Evolutionary conservation across 1,140 invertebrate genomes (phyloP).

Genomic region (Zaprionus camerounensis): DNA sequence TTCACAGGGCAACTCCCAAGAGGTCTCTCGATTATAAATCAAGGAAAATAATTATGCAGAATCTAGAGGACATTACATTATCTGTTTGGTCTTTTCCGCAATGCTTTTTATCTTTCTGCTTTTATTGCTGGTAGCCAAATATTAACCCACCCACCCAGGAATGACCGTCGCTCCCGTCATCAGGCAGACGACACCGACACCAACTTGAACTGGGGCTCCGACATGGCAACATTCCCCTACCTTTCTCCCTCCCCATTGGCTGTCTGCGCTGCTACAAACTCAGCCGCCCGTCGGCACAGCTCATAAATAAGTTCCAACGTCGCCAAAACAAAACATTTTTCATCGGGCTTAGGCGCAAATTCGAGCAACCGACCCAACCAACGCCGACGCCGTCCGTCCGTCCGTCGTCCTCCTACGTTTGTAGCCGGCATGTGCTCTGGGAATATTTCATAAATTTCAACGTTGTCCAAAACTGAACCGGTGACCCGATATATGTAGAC

Average conservation of each 20-base stretch:
- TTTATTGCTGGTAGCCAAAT: slow-evolving; percentile 68
- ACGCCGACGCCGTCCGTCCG: slow-evolving; percentile 4
- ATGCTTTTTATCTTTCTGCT: slow-evolving; percentile 63
- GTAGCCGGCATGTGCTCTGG: slow-evolving; percentile 47
- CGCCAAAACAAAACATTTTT: slow-evolving; percentile 80
- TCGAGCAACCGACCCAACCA: slow-evolving; percentile 10
- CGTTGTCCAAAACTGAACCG: slow-evolving; percentile 34
- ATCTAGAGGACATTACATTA: slow-evolving; percentile 65
- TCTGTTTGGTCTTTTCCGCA: slow-evolving; percentile 48
- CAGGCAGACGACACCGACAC: background rate
- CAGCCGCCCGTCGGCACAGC: slow-evolving; percentile 38
- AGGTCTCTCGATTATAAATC: slow-evolving; percentile 53
- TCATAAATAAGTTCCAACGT: slow-evolving; percentile 71
- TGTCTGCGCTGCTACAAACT: slow-evolving; percentile 18
- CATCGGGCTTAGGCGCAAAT: slow-evolving; percentile 43
- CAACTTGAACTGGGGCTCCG: background rate
- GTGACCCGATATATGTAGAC: slow-evolving; percentile 17
- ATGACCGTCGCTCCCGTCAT: background rate
- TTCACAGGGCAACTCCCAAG: slow-evolving; percentile 23
- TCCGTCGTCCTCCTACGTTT: background rate
- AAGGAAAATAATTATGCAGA: slow-evolving; percentile 74
- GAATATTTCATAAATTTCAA: slow-evolving; percentile 74
- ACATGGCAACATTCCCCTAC: background rate
- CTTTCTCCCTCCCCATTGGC: background rate
- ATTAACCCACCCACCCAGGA: slow-evolving; percentile 44